phyloP scores from a whole-genome alignment of 1,140 invertebrate species.

The Pteromalus puparum region DNA sequence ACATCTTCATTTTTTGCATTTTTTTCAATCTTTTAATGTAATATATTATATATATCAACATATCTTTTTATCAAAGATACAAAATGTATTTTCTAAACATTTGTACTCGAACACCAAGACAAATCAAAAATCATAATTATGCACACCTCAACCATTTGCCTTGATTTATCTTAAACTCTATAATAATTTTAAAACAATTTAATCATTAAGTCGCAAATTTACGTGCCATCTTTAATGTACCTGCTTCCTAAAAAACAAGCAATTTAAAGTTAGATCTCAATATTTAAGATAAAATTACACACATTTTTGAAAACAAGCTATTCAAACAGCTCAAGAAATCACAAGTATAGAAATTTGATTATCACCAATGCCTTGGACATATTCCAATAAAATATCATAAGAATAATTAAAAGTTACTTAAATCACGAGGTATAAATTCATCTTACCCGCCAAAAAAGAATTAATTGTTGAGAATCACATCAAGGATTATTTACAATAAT shows the following conservation, averaged over 20 bases:
- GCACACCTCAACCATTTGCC: background rate
- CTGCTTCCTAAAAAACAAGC: background rate
- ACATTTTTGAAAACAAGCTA: background rate
- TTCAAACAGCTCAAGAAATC: constrained; percentile 40
- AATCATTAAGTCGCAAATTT: background rate
- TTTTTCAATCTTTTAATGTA: constrained; percentile 10
- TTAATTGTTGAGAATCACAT: constrained; percentile 16
- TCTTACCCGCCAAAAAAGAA: constrained; percentile 27
- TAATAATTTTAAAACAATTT: constrained; percentile 14
- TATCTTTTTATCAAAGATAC: constrained; percentile 11
- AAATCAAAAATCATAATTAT: constrained; percentile 13
- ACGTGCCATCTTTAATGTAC: background rate
- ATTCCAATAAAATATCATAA: constrained; percentile 19
- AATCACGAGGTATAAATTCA: constrained; percentile 37
- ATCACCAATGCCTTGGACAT: constrained; percentile 22
- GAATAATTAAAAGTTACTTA: constrained; percentile 38
- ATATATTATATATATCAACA: background rate
- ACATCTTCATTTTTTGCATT: constrained; percentile 13
- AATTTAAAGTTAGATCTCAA: background rate
- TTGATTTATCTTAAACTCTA: background rate
- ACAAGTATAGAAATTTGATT: constrained; percentile 48
- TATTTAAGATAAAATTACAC: constrained; percentile 7
- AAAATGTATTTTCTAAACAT: constrained; percentile 8
- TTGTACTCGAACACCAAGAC: constrained; percentile 7
- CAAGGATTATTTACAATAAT: constrained; percentile 43